phyloP scores from a whole-genome alignment of 1,140 invertebrate genomes.

The Dinothrombium tinctorium region DNA sequence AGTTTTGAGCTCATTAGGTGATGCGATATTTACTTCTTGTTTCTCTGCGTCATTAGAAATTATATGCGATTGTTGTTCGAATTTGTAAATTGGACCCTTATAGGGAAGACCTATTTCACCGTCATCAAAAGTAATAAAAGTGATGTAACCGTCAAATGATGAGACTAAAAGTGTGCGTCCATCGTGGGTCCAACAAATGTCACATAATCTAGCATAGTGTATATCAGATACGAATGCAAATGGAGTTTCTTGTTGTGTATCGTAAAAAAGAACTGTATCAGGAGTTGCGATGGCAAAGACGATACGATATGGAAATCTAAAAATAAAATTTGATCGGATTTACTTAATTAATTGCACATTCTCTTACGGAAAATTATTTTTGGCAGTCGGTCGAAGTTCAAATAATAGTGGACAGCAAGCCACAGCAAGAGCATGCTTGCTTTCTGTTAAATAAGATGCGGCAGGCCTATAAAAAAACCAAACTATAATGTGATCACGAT shows the following conservation, averaged over 20 bases:
- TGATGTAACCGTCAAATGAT: conserved; percentile 87
- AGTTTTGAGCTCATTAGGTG: too few species aligned
- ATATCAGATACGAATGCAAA: conserved; percentile 67
- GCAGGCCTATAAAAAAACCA: conserved; percentile 40
- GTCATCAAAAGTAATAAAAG: conserved; percentile 54
- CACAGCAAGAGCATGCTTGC: conserved; percentile 49
- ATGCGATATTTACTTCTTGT: too few species aligned
- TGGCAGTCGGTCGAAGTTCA: conserved; percentile 25
- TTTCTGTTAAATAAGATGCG: conserved; percentile 46
- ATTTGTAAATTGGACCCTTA: conserved; percentile 11
- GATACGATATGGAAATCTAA: conserved; percentile 51
- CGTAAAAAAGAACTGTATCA: conserved; percentile 60
- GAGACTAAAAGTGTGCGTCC: conserved; percentile 54
- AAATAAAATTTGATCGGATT: conserved; percentile 18
- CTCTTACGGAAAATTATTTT: conserved; percentile 8
- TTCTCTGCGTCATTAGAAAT: too few species aligned
- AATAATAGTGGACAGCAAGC: conserved; percentile 56
- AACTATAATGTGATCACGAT: too few species aligned
- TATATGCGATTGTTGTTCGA: too few species aligned
- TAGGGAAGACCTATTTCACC: conserved; percentile 55
- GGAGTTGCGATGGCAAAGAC: conserved; percentile 73
- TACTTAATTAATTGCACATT: background rate
- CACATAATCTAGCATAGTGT: conserved; percentile 76
- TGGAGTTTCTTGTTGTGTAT: conserved; percentile 64
- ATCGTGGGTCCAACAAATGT: conserved; percentile 71